phyloP scores from a whole-genome alignment of 2,113 vertebrate species.

The Galbula dea region DNA sequence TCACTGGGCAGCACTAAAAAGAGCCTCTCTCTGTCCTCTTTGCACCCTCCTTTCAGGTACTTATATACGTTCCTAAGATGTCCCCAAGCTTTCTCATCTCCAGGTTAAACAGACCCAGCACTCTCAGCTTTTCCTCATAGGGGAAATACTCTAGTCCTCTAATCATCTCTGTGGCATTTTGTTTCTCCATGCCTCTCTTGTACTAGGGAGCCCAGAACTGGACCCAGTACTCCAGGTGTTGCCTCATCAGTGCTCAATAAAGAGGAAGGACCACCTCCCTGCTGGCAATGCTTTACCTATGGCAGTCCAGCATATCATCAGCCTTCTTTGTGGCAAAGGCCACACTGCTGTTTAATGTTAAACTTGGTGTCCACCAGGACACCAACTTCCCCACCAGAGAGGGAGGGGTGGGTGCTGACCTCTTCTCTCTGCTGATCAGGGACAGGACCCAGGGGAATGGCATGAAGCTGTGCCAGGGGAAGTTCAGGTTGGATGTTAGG shows the following conservation, averaged over 20 bases:
- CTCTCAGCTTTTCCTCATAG: not conserved
- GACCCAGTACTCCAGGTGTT: not conserved
- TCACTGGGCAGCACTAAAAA: not conserved
- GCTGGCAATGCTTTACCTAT: not conserved
- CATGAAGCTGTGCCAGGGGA: too few relatives aligned
- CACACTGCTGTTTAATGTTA: not conserved
- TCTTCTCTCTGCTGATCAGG: too few relatives aligned
- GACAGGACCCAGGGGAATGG: too few relatives aligned
- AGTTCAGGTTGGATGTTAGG: too few relatives aligned
- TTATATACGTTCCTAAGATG: not conserved
- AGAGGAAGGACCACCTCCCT: not conserved
- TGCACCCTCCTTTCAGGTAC: not conserved
- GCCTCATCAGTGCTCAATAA: not conserved
- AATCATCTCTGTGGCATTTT: not conserved
- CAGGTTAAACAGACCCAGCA: not conserved
- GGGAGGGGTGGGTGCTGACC: too few relatives aligned
- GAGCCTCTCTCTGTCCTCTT: not conserved
- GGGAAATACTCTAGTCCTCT: not conserved
- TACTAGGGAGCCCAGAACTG: not conserved
- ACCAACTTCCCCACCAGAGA: too few relatives aligned
- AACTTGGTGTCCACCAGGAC: not conserved
- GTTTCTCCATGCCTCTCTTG: not conserved
- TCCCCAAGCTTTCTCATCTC: not conserved
- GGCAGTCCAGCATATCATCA: not conserved
- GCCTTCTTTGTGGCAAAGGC: not conserved